Percentiles rank a stretch among this genome's conserved stretches.
These are phyloP conservation scores for Mactromeris polynyma DNA, from an alignment of 2,888 invertebrate species.

Conservation along the genomic window DNA sequence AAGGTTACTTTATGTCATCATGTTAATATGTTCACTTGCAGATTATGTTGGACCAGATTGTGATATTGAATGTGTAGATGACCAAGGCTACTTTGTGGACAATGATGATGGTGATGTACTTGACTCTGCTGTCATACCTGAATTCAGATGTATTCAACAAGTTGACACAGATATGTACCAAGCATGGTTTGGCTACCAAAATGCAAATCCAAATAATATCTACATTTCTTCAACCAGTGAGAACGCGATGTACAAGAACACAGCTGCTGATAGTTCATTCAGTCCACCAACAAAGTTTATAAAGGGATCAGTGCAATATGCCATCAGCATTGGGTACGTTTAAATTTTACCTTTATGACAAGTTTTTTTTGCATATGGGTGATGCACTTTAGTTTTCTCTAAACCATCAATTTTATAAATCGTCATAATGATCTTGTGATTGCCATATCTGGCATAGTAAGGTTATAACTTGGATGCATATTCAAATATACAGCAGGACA, in stretches of 20 bases:
- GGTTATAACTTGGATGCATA: too few species aligned
- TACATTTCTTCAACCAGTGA: constrained; percentile 70
- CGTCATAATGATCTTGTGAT: too few species aligned
- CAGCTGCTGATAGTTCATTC: neutral
- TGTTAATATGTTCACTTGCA: constrained; percentile 37
- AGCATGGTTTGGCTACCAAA: constrained; percentile 80
- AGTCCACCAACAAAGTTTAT: constrained; percentile 69
- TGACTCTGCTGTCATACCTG: constrained; percentile 59
- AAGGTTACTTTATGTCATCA: too few species aligned
- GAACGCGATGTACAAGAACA: constrained; percentile 60
- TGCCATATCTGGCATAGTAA: too few species aligned
- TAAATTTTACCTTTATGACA: neutral
- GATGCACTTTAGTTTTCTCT: too few species aligned
- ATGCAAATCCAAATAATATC: constrained; percentile 76
- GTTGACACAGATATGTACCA: constrained; percentile 42
- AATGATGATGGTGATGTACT: constrained; percentile 63
- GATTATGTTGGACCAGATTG: constrained; percentile 80
- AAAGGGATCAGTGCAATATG: constrained; percentile 67
- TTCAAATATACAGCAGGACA: too few species aligned
- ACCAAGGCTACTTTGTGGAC: constrained; percentile 76
- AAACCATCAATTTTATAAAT: too few species aligned
- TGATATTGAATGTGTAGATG: constrained; percentile 73
- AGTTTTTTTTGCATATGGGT: neutral
- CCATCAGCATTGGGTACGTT: constrained; percentile 70
- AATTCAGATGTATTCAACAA: constrained; percentile 69